These are phyloP conservation scores for Branchinecta sandiegonensis DNA, from an alignment of 2,888 invertebrate species.

Conservation along the genomic window DNA sequence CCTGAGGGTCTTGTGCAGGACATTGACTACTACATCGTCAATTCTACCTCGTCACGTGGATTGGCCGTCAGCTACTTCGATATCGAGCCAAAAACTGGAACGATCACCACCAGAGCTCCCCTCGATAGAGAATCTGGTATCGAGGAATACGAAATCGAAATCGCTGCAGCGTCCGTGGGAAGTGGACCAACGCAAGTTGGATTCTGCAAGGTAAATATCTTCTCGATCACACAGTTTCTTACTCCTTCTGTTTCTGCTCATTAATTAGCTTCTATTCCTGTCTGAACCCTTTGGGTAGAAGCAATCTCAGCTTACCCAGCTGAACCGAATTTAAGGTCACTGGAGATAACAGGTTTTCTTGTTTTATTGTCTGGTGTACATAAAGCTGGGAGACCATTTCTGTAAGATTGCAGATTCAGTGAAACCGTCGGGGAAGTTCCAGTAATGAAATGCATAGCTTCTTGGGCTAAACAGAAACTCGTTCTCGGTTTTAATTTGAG, in stretches of 20 bases:
- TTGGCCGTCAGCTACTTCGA: conserved; percentile 46
- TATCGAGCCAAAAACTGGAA: conserved; percentile 73
- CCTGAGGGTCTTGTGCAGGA: conserved; percentile 33
- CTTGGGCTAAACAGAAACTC: too few species aligned
- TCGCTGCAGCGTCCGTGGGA: conserved; percentile 63
- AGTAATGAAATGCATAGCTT: too few species aligned
- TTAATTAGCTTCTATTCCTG: too few species aligned
- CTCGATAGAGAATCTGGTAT: conserved; percentile 71
- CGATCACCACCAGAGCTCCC: conserved; percentile 65
- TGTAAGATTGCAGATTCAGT: too few species aligned
- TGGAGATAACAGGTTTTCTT: too few species aligned
- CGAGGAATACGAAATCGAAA: conserved; percentile 65
- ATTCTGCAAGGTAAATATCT: conserved; percentile 57
- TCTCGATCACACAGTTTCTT: background rate
- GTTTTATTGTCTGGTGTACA: too few species aligned
- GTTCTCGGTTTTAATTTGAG: too few species aligned
- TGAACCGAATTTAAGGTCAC: background rate
- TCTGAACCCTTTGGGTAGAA: too few species aligned
- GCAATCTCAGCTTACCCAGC: too few species aligned
- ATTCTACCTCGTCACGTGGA: conserved; percentile 43
- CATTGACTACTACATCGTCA: conserved; percentile 77
- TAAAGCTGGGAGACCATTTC: too few species aligned
- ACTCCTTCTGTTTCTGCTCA: too few species aligned
- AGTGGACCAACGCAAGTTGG: conserved; percentile 53
- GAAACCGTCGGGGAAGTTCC: too few species aligned